Conservation (phyloP, 2,797 vertebrate genomes). For the Psittacula derbiana region DNA sequence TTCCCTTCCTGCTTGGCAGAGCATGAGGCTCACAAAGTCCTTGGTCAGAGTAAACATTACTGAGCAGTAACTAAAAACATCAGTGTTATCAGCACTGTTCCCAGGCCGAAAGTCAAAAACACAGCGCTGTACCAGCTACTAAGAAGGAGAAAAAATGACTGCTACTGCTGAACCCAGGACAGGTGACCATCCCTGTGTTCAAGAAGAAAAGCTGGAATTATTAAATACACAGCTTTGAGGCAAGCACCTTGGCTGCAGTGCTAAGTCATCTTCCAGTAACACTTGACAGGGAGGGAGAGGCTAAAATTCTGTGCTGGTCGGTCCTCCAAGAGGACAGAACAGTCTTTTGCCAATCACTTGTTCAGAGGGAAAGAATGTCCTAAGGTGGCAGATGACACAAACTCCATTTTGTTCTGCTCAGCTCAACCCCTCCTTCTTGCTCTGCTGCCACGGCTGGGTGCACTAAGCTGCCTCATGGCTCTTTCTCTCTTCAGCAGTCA, state of each 20-base stretch:
- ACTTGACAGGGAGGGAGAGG: not conserved
- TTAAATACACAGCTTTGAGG: slow-evolving; percentile 10
- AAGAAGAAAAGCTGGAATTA: slow-evolving; percentile 27
- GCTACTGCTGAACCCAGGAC: too few species aligned
- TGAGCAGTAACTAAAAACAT: too few species aligned
- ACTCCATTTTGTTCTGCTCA: not conserved
- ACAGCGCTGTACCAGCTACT: too few species aligned
- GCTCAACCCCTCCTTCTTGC: not conserved
- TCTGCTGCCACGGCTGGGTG: not conserved
- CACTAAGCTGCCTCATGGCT: not conserved
- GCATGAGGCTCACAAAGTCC: too few species aligned
- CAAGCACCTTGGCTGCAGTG: not conserved
- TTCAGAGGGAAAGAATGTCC: not conserved
- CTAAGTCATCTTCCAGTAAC: not conserved
- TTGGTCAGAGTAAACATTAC: too few species aligned
- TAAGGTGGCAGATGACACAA: not conserved
- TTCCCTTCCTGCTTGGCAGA: too few species aligned
- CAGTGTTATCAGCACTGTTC: too few species aligned
- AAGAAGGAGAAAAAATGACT: too few species aligned
- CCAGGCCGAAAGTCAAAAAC: too few species aligned
- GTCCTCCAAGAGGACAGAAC: not conserved
- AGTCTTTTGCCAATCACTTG: not conserved
- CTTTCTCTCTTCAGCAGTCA: not conserved
- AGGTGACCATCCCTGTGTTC: not conserved
- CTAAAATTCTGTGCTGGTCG: not conserved